Conservation (phyloP, 2,888 invertebrate genomes). For the Eupithecia insigniata region DNA sequence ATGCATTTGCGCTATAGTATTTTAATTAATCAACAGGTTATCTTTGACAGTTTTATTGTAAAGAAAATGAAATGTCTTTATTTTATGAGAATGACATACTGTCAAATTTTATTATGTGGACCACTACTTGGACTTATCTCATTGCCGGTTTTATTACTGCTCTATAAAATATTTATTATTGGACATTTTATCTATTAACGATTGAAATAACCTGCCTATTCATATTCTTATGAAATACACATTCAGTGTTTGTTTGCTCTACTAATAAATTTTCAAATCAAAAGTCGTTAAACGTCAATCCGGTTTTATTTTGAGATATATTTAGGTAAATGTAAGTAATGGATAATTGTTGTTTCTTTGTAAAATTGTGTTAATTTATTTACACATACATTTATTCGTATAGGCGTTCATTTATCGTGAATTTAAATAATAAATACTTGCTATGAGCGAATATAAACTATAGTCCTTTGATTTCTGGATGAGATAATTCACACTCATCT, state of each 20-base stretch:
- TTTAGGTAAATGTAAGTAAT: not conserved
- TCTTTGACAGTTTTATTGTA: constrained; percentile 42
- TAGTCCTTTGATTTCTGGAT: not conserved
- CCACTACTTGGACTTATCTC: constrained; percentile 63
- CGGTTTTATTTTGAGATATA: constrained; percentile 55
- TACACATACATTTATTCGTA: not conserved
- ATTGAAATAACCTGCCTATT: constrained; percentile 71
- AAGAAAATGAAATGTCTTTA: constrained; percentile 49
- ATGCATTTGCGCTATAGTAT: constrained; percentile 18
- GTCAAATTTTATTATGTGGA: constrained; percentile 74
- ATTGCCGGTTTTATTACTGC: constrained; percentile 70
- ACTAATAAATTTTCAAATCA: constrained; percentile 61
- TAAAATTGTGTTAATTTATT: not conserved
- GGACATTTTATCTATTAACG: constrained; percentile 73
- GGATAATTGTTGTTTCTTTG: not conserved
- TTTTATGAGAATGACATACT: constrained; percentile 68
- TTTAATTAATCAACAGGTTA: constrained; percentile 44
- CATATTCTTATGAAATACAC: constrained; percentile 77
- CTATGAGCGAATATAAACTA: not conserved
- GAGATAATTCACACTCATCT: not conserved
- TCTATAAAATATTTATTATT: constrained; percentile 77
- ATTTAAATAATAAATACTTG: constrained; percentile 77
- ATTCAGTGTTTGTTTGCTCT: constrained; percentile 67
- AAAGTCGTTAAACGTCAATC: constrained; percentile 66
- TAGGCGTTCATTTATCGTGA: constrained; percentile 32